These are phyloP conservation scores for Eretmochelys imbricata DNA, from an alignment of 2,113 vertebrate species.

Conservation along the genomic window DNA sequence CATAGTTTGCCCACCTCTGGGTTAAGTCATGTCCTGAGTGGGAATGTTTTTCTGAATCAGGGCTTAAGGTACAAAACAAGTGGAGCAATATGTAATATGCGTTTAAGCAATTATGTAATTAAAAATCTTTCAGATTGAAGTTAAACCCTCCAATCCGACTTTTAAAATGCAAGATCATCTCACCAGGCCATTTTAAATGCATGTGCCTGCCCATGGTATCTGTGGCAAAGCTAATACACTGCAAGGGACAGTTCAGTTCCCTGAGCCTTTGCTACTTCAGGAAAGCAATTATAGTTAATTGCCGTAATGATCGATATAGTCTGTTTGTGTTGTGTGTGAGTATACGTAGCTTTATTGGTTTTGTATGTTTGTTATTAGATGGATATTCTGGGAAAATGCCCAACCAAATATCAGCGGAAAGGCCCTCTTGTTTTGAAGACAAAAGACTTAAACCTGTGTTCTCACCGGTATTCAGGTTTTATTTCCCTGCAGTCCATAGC, in stretches of 20 bases:
- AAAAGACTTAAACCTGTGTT: slow-evolving; percentile 82
- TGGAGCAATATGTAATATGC: neutral
- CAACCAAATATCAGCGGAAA: slow-evolving; percentile 80
- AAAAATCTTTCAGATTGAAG: neutral
- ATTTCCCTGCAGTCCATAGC: slow-evolving; percentile 79
- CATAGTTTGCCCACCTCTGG: neutral
- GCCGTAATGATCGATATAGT: neutral
- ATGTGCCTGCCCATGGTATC: neutral
- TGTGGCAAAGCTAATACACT: neutral
- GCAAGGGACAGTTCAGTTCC: neutral
- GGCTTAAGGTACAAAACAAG: neutral
- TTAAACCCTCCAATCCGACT: neutral
- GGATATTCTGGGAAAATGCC: slow-evolving; percentile 85
- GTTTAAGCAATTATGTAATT: neutral
- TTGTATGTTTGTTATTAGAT: slow-evolving; percentile 67
- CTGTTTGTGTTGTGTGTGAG: neutral
- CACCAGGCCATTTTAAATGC: neutral
- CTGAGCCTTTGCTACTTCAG: neutral
- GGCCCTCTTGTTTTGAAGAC: slow-evolving; percentile 80
- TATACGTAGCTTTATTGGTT: neutral
- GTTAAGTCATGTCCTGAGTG: neutral
- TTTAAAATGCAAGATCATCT: neutral
- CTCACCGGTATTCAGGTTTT: slow-evolving; percentile 70
- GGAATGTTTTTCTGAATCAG: neutral
- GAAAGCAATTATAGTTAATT: neutral